phyloP scores from a whole-genome alignment of 2,888 invertebrate genomes.

The Hipparchia semele region DNA sequence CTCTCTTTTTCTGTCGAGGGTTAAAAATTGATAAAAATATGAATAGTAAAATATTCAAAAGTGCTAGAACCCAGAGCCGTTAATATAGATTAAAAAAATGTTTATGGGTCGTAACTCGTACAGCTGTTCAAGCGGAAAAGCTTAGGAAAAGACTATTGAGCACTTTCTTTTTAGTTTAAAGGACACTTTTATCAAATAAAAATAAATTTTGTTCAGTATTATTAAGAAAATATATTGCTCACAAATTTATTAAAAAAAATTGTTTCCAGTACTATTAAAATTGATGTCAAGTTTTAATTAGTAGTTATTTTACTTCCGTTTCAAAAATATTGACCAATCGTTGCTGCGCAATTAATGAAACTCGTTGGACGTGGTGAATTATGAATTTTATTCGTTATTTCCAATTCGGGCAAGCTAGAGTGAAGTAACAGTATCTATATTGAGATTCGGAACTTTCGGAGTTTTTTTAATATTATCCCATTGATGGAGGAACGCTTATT shows the following conservation, averaged over 20 bases:
- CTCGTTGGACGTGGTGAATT: constrained; percentile 29
- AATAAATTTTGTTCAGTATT: not conserved
- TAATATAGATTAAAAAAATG: no score
- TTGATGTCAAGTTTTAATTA: not conserved
- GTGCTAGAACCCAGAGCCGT: no score
- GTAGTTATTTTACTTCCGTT: constrained; percentile 32
- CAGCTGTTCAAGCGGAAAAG: constrained; percentile 6
- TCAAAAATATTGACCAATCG: constrained; percentile 40
- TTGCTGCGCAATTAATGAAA: constrained; percentile 15
- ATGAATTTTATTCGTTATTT: constrained; percentile 44
- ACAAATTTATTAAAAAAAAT: not conserved
- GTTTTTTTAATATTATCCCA: no score
- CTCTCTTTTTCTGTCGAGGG: no score
- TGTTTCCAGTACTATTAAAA: not conserved
- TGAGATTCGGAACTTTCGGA: no score
- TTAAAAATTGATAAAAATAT: no score
- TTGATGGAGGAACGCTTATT: no score
- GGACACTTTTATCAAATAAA: not conserved
- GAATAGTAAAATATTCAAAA: no score
- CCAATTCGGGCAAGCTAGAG: constrained; percentile 34
- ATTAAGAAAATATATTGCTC: not conserved
- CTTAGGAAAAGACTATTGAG: not conserved
- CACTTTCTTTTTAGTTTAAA: not conserved
- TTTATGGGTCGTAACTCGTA: not conserved
- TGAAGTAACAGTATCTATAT: not conserved